Percentiles rank a stretch among this genome's conserved stretches.
Evolutionary conservation across 2,113 vertebrate genomes (phyloP).

Genomic region (Felis catus): F.catus_Fca126_mat1.0 CM031416.1:85348501-85349000

Average conservation of each 20-base stretch:
- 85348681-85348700: neutral
- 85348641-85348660: neutral
- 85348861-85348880: neutral
- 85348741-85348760: no score
- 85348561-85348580: neutral
- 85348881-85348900: neutral
- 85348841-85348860: neutral
- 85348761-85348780: neutral
- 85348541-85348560: neutral
- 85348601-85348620: neutral
- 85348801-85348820: neutral
- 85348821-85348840: neutral
- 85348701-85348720: neutral
- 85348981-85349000: neutral
- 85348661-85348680: neutral
- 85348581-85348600: neutral
- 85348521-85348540: neutral
- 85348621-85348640: neutral
- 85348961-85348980: neutral
- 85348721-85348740: neutral
- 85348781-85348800: neutral
- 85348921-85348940: neutral
- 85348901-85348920: neutral
- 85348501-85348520: neutral
- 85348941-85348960: neutral